Evolutionary conservation across 2,888 invertebrate genomes (phyloP), one percentile per base, ranked within the genome.

Genomic region (Ceratothoa steindachneri): DNA sequence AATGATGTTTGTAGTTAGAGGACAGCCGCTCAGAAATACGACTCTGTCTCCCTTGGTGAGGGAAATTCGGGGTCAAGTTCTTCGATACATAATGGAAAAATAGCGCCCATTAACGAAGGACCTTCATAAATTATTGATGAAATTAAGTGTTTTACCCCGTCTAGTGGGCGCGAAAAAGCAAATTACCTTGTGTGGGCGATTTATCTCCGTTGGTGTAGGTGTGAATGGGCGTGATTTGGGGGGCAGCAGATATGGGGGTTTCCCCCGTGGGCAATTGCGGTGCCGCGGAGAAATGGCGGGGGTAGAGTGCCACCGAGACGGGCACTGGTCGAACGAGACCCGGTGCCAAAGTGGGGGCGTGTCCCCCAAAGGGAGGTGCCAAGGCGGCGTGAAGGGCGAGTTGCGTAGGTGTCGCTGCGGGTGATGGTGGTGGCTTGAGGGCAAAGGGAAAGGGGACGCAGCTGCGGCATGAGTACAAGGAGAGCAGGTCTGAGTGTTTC

Each of bases 401-500:
- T 24, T 60, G 60, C 27, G 60, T 22, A 1, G 60, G 60, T 24
- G 60, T 65, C 22, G 66, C 67, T 24, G 67, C 69, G 0, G 69
- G 30, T 60, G 60, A 15, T 2, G 60, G 24, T 15, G 22, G 55
- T 22, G 55, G 67, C 30, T 67, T 69, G 0, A 69, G 51, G 29
- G 67, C 69, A 65, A 71, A 60, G 22, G 67, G 41, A 22, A 67
- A 55, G 29, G 77, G 77, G 24, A 80, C 67, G 31, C 80, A 80
- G 67, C 67, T 30, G 0, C 75, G 71, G 41, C 80, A 80, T 27
- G 73, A 69, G 74, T 80, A 80, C 2, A 80, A 68, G 51, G 78
- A 79, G 0, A 80, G 53, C 22, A 75, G 66, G 53, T 80, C 80
- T 22, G 73, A 41, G 28, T 76, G 75, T 24, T 79, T 80, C n/a